These are phyloP conservation scores for Metacarcinus magister DNA, from an alignment of 2,888 invertebrate genomes.

Conservation along the genomic window DNA sequence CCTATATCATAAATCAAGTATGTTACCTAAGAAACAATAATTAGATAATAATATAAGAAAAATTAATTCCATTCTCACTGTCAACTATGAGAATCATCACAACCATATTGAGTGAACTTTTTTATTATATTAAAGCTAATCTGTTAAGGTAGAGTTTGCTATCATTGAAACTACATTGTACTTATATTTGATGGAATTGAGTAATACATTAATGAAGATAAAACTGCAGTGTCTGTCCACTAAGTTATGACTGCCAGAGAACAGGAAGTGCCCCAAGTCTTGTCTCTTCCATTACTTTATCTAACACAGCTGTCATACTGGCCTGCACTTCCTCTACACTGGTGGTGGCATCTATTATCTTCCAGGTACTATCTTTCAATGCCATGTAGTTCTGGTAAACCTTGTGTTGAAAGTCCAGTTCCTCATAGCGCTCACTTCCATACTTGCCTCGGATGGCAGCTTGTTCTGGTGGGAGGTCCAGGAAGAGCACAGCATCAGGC, in stretches of 20 bases:
- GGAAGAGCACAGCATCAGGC: constrained; percentile 94
- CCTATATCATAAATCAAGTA: too few relatives aligned
- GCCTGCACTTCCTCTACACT: constrained; percentile 52
- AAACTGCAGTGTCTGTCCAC: not conserved
- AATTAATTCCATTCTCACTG: too few relatives aligned
- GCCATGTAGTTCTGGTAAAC: constrained; percentile 89
- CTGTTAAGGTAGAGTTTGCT: too few relatives aligned
- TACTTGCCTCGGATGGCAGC: constrained; percentile 89
- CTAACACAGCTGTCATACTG: not conserved
- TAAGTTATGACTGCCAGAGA: not conserved
- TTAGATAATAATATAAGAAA: too few relatives aligned
- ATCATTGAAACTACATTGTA: too few relatives aligned
- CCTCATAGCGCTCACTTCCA: constrained; percentile 93
- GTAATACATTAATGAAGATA: too few relatives aligned
- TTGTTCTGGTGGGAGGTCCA: constrained; percentile 89
- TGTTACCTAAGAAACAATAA: too few relatives aligned
- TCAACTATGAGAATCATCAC: too few relatives aligned
- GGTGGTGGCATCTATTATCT: constrained; percentile 62
- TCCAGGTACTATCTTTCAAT: constrained; percentile 82
- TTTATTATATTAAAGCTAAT: too few relatives aligned
- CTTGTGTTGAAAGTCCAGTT: constrained; percentile 89
- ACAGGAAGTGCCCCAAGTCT: not conserved
- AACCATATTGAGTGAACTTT: too few relatives aligned
- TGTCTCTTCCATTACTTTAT: not conserved
- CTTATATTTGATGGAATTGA: too few relatives aligned